phyloP scores from a whole-genome alignment of 2,888 invertebrate species.

The Troides oblongomaculatus region DNA sequence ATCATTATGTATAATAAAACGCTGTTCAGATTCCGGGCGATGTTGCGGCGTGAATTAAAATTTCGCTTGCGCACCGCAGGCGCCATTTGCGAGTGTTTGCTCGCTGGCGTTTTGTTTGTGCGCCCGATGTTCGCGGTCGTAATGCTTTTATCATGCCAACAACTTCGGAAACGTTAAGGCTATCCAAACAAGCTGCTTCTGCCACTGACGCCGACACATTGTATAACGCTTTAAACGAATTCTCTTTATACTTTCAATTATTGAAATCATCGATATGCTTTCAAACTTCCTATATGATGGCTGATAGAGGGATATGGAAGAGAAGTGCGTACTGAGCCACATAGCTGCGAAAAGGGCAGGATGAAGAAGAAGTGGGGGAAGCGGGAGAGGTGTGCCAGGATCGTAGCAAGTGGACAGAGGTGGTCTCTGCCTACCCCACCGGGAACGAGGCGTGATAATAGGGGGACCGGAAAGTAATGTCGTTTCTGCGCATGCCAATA shows the following conservation, averaged over 20 bases:
- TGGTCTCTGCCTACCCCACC: too few species aligned
- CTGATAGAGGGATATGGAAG: too few species aligned
- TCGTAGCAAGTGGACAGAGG: too few species aligned
- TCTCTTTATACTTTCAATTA: not conserved
- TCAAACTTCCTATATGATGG: too few species aligned
- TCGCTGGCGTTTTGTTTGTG: conserved; percentile 41
- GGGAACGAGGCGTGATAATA: too few species aligned
- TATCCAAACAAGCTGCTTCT: conserved; percentile 22
- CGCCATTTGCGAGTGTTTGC: conserved; percentile 41
- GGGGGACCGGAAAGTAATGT: too few species aligned
- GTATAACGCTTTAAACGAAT: conserved; percentile 1
- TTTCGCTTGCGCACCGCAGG: conserved; percentile 35
- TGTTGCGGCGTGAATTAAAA: conserved; percentile 29
- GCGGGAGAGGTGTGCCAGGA: too few species aligned
- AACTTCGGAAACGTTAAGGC: conserved; percentile 20
- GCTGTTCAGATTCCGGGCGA: conserved; percentile 23
- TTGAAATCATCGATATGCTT: not conserved
- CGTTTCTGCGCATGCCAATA: too few species aligned
- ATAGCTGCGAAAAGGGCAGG: too few species aligned
- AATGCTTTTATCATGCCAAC: conserved; percentile 41
- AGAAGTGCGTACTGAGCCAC: too few species aligned
- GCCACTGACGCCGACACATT: conserved; percentile 12
- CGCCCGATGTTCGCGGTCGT: conserved; percentile 34
- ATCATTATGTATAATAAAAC: conserved; percentile 26
- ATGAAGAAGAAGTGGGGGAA: too few species aligned